Evolutionary conservation across 2,888 invertebrate species (phyloP).

Genomic region (Stomorhina lunata): DNA sequence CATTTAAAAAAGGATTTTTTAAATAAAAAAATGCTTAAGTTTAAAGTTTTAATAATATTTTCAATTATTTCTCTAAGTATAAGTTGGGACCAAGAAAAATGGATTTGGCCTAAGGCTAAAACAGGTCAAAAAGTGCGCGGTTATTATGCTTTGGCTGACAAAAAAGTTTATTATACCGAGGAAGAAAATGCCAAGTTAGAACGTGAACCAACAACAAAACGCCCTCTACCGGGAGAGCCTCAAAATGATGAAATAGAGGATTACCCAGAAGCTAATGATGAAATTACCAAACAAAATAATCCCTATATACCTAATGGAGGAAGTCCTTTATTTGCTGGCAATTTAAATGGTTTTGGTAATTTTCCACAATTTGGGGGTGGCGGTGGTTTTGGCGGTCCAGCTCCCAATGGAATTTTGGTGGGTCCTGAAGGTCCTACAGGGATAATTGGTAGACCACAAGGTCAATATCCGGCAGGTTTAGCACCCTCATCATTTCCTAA

Average conservation of each 20-base stretch:
- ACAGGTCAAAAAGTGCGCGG: conserved; percentile 65
- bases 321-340: conserved; percentile 31
- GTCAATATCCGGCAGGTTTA: conserved; percentile 63
- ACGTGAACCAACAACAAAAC: conserved; percentile 75
- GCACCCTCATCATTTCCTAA: conserved; percentile 50
- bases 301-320: conserved; percentile 67
- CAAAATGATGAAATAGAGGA: conserved; percentile 78
- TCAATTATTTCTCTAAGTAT: conserved; percentile 29
- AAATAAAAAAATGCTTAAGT: conserved; percentile 28
- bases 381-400: conserved; percentile 55
- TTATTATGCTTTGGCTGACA: conserved; percentile 49
- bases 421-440: conserved; percentile 82
- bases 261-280: conserved; percentile 73
- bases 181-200: conserved; percentile 63
- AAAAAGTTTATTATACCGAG: conserved; percentile 56
- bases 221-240: conserved; percentile 73
- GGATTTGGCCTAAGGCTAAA: conserved; percentile 75
- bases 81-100: conserved; percentile 71
- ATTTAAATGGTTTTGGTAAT: conserved; percentile 44
- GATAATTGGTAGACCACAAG: conserved; percentile 70
- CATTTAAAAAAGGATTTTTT: conserved; percentile 17
- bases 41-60: conserved; percentile 19
- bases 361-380: conserved; percentile 33
- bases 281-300: conserved; percentile 74
- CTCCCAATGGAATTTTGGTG: conserved; percentile 75